Percentiles rank a stretch among this genome's conserved stretches.
Conservation (phyloP, 2,888 invertebrate species). For the Ceratothoa steindachneri region DNA sequence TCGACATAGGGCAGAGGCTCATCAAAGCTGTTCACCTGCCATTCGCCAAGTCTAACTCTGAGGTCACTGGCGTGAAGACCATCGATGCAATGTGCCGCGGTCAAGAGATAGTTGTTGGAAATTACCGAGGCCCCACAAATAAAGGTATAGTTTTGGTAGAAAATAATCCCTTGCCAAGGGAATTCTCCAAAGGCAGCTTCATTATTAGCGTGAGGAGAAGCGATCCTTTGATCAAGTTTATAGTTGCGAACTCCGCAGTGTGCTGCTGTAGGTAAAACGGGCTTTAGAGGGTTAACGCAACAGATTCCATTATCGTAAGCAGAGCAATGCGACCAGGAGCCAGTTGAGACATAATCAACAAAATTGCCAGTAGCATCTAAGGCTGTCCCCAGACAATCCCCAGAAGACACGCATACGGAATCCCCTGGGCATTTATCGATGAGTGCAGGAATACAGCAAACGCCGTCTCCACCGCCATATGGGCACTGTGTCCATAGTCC, state of each 20-base stretch:
- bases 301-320: constrained; percentile 21
- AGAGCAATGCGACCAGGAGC: constrained; percentile 18
- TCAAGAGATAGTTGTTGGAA: constrained; percentile 18
- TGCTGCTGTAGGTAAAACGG: constrained; percentile 2
- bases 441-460: background rate
- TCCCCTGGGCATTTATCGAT: background rate
- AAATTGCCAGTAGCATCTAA: constrained; percentile 6
- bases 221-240: constrained; percentile 24
- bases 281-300: constrained; percentile 12
- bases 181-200: constrained; percentile 42
- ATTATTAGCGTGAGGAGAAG: background rate
- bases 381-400: constrained; percentile 23
- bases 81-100: constrained; percentile 44
- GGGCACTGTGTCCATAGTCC: background rate
- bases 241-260: background rate
- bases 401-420: background rate
- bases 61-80: constrained; percentile 22
- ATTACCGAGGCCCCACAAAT: constrained; percentile 43
- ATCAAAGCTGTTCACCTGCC: constrained; percentile 42
- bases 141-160: constrained; percentile 43
- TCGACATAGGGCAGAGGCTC: constrained; percentile 39
- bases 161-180: constrained; percentile 45
- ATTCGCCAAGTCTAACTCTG: constrained; percentile 45
- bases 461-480: background rate
- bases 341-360: constrained; percentile 4